phyloP scores from a whole-genome alignment of 2,888 invertebrate species.

The Arrhopalites spinosus region DNA sequence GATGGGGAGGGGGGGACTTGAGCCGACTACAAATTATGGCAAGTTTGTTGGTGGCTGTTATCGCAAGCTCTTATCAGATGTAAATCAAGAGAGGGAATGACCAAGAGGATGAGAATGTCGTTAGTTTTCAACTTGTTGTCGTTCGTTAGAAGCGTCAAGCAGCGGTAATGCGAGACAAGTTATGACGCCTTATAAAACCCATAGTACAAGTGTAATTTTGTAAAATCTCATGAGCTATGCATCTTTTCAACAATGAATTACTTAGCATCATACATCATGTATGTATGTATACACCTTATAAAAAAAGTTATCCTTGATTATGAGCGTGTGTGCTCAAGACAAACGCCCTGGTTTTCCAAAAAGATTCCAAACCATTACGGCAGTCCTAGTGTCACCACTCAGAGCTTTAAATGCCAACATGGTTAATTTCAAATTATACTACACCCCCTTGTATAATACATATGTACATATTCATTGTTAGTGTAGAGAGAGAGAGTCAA shows the following conservation, averaged over 20 bases:
- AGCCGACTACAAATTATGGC: conserved; percentile 43
- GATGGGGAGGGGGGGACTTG: neutral
- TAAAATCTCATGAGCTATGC: neutral
- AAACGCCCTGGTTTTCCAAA: no score
- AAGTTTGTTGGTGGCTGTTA: conserved; percentile 44
- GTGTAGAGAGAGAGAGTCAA: no score
- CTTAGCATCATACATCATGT: no score
- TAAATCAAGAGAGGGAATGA: conserved; percentile 42
- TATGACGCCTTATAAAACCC: conserved; percentile 33
- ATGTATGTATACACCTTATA: no score
- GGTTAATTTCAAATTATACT: no score
- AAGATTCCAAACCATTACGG: no score
- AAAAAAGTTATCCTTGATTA: no score
- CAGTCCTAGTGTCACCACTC: no score
- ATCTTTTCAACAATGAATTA: conserved; percentile 19
- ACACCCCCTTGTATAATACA: no score
- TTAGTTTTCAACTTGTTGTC: conserved; percentile 33
- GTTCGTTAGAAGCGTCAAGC: conserved; percentile 31
- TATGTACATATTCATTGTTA: no score
- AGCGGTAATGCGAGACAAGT: conserved; percentile 34
- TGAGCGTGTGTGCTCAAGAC: no score
- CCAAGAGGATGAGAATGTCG: conserved; percentile 42
- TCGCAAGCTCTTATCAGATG: conserved; percentile 43
- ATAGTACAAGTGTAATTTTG: neutral
- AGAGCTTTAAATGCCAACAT: no score